A percentile compares a stretch with the other conserved stretches of the same genome.
Conservation (phyloP, 2,797 vertebrate genomes). For the Anas capensis region DNA sequence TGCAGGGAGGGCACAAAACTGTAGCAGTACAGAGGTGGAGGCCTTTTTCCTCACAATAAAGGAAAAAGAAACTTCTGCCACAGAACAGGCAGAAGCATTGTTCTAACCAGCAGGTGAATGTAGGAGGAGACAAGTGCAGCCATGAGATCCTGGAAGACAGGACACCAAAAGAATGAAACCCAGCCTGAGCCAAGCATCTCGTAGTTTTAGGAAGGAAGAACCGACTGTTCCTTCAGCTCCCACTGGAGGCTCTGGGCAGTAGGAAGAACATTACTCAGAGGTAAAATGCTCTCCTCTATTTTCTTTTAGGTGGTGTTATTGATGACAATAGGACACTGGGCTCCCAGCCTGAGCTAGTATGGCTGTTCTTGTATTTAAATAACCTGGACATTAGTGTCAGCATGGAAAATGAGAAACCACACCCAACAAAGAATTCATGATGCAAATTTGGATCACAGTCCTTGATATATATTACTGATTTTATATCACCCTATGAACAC, state of each 20-base stretch:
- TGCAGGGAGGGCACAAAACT: background rate
- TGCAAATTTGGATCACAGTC: background rate
- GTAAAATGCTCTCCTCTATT: background rate
- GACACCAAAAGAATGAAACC: background rate
- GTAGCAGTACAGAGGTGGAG: fast-evolving
- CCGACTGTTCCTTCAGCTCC: background rate
- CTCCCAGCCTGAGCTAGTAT: background rate
- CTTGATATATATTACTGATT: background rate
- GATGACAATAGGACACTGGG: too few species aligned
- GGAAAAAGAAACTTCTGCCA: fast-evolving
- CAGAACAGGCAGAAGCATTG: background rate
- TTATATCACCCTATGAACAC: background rate
- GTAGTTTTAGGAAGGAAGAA: background rate
- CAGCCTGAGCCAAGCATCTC: background rate
- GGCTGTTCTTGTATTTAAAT: background rate
- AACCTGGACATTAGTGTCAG: background rate
- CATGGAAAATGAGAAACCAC: background rate
- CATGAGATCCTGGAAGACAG: background rate
- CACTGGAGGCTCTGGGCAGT: background rate
- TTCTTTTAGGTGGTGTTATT: background rate
- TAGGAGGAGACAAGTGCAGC: fast-evolving
- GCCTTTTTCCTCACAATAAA: background rate
- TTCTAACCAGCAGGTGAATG: background rate
- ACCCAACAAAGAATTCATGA: background rate
- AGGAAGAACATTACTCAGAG: background rate